phyloP scores from a whole-genome alignment of 2,888 invertebrate genomes.

The Sialis fuliginosa region DNA sequence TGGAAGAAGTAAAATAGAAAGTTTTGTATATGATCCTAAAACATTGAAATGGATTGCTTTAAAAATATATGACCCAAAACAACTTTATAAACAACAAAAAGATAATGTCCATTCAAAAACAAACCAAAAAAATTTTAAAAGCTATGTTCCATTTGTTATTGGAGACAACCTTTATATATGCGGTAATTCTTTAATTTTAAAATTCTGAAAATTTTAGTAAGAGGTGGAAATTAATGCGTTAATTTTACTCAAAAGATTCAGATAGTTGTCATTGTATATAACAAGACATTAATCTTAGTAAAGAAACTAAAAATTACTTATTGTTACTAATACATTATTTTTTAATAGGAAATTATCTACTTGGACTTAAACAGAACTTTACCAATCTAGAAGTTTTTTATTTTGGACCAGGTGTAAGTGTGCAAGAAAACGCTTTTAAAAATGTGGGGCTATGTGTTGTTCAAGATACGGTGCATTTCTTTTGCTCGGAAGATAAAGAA shows the following conservation, averaged over 20 bases:
- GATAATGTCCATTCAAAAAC: background rate
- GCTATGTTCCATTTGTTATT: constrained; percentile 1
- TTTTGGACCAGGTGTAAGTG: constrained; percentile 1
- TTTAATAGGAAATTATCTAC: constrained; percentile 3
- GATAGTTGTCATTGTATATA: too few relatives aligned
- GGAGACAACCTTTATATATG: constrained; percentile 2
- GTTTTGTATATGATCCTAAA: background rate
- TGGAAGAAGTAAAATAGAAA: constrained; percentile 1
- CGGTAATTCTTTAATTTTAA: too few relatives aligned
- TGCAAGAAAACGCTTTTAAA: background rate
- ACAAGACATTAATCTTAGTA: too few relatives aligned
- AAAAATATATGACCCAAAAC: constrained; percentile 2
- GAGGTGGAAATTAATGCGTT: too few relatives aligned
- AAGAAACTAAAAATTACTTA: too few relatives aligned
- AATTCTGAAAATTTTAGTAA: too few relatives aligned
- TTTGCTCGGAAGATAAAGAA: background rate
- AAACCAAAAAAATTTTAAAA: background rate
- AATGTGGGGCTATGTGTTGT: constrained; percentile 2
- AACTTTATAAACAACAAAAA: background rate
- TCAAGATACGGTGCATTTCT: background rate
- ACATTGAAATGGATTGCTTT: background rate
- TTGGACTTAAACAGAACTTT: background rate
- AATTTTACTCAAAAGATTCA: too few relatives aligned
- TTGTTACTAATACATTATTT: background rate
- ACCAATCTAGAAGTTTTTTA: constrained; percentile 4